Percentiles rank a stretch among this genome's conserved stretches.
phyloP scores from a whole-genome alignment of 2,113 vertebrate species.

The Galemys pyrenaicus region DNA sequence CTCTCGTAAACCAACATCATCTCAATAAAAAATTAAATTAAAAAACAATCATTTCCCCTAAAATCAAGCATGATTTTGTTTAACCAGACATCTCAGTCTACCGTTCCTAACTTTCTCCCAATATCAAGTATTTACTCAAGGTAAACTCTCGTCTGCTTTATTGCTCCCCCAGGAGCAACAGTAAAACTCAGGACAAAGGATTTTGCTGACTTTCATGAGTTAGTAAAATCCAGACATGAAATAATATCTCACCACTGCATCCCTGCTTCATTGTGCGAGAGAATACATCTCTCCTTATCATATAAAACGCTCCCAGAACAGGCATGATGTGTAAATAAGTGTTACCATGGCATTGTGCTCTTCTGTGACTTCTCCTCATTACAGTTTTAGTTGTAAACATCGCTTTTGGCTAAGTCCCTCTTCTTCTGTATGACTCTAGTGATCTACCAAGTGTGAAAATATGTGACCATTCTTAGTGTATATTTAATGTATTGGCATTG shows the following conservation, averaged over 20 bases:
- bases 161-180: background rate
- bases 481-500: background rate
- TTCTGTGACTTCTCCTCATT: background rate
- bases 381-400: constrained; percentile 38
- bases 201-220: constrained; percentile 15
- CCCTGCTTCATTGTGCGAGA: background rate
- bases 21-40: too few species aligned
- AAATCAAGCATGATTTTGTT: constrained; percentile 3
- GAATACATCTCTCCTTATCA: background rate
- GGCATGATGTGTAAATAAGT: background rate
- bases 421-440: background rate
- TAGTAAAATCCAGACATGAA: constrained; percentile 31
- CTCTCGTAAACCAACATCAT: too few species aligned
- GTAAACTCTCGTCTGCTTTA: background rate
- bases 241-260: background rate
- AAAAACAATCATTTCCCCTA: background rate
- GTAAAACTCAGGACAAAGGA: background rate
- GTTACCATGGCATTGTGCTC: constrained; percentile 33
- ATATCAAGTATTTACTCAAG: background rate
- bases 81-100: background rate
- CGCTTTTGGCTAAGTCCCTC: background rate
- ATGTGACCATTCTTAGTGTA: background rate
- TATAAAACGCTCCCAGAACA: background rate
- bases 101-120: constrained; percentile 11
- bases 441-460: background rate